Evolutionary conservation across 2,113 vertebrate genomes (phyloP), one percentile per base, ranked within the genome.

Genomic region (Mandrillus leucophaeus): DNA sequence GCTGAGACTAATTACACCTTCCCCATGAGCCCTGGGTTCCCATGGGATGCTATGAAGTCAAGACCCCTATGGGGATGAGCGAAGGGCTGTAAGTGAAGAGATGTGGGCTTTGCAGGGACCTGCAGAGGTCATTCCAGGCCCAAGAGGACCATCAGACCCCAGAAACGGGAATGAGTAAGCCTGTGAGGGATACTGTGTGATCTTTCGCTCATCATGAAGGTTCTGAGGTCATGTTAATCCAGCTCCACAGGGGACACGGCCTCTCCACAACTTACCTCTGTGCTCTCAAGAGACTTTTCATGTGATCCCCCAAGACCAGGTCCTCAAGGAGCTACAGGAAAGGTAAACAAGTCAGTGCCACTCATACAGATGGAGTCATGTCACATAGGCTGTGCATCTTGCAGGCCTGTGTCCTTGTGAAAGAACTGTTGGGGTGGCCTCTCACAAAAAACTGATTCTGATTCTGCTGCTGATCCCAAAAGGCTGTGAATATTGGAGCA

Each of bases 301-400:
- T 0, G 27, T 18, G 0, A 6, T 73, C 2, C 8, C 22, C 3
- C 3, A 66, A 1, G 8, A 0, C 4, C 20, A 8, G 8, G 35
- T 50, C 88, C 50, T 92, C 23, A 20, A 18, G 32, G 22, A 92
- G 0, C 93, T 97, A 83, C 64, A 90, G 10, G 45, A 55, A 88
- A 87, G 23, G 38, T 23, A 16, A 50, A 72, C 79, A 79, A 18
- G 35, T 92, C 84, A 96, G 83, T 40, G 38, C 4, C 50, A 27
- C 52, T 93, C 11, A 9, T 12, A 14, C 8, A 38, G 43, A 43
- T 61, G 35, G 27, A 82, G 38, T 27, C 93, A 82, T 35, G 9
- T 27, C 93, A 82, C 38, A 11, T 20, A 18, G 78, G 14, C 12
- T 50, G 35, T 80, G 43, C 32, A 43, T 52, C 45, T 14, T 1